These are phyloP conservation scores for Anabas testudineus DNA, from an alignment of 2,797 vertebrate species.

Conservation along the genomic window DNA sequence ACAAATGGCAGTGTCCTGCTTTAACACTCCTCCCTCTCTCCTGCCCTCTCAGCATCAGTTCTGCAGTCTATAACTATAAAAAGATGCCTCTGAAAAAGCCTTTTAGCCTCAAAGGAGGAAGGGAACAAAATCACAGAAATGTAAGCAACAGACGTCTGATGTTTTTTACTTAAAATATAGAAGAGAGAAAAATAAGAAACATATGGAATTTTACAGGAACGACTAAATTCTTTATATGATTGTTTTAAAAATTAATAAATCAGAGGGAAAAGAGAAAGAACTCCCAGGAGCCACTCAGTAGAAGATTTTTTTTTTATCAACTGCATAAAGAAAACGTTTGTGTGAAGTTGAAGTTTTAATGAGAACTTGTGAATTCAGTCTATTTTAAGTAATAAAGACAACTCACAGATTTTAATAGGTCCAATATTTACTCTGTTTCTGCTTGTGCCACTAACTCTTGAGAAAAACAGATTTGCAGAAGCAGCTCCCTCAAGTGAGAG, in stretches of 20 bases:
- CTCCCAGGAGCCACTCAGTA: neutral
- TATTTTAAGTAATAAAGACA: no score
- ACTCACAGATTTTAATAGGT: no score
- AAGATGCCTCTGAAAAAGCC: slow-evolving; percentile 18
- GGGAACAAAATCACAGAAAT: neutral
- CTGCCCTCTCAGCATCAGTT: slow-evolving; percentile 16
- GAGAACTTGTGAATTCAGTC: neutral
- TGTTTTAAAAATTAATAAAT: slow-evolving; percentile 15
- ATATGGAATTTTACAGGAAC: neutral
- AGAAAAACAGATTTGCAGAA: no score
- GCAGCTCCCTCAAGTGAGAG: no score
- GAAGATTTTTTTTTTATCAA: slow-evolving; percentile 11
- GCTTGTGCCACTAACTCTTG: neutral
- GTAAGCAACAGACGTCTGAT: neutral
- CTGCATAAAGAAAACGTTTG: slow-evolving; percentile 30
- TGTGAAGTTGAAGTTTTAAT: slow-evolving; percentile 38
- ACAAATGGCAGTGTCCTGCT: slow-evolving; percentile 75
- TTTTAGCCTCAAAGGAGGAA: slow-evolving; percentile 7
- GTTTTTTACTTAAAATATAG: no score
- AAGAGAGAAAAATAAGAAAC: neutral
- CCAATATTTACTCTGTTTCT: neutral
- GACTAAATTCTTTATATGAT: neutral
- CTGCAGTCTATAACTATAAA: slow-evolving; percentile 64
- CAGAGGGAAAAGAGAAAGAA: neutral
- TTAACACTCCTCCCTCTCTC: slow-evolving; percentile 60